Evolutionary conservation across 2,113 vertebrate species (phyloP).

Genomic region (Apodemus speciosus): DNA sequence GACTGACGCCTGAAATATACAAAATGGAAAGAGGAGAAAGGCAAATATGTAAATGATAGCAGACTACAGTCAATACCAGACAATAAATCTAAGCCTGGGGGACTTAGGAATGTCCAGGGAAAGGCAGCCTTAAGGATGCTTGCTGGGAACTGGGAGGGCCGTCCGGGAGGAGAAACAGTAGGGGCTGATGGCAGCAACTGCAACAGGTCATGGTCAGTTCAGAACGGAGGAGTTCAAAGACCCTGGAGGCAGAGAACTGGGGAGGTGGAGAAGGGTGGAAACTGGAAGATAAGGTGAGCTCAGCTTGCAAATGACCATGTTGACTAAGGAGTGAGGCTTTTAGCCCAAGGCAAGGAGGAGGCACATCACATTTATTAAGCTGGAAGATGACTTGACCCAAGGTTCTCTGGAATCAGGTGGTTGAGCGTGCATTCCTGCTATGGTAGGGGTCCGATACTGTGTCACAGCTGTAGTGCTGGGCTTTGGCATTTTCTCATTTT

Average conservation of each 20-base stretch:
- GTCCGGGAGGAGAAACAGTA: not conserved
- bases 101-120: not conserved
- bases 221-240: not conserved
- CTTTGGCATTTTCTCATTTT: not conserved
- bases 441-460: not conserved
- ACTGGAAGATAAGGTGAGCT: not conserved
- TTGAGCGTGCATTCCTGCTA: not conserved
- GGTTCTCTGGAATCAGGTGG: not conserved
- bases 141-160: not conserved
- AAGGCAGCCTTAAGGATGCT: not conserved
- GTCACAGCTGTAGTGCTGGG: too few relatives aligned
- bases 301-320: not conserved
- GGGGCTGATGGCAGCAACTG: not conserved
- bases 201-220: not conserved
- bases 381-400: not conserved
- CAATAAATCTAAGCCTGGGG: not conserved
- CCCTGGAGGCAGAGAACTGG: not conserved
- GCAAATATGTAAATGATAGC: not conserved
- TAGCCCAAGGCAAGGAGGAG: not conserved
- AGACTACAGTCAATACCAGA: not conserved
- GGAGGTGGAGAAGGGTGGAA: not conserved
- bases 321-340: not conserved
- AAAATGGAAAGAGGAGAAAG: not conserved
- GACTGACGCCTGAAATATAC: not conserved
- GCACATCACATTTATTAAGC: not conserved